Evolutionary conservation across 2,113 vertebrate genomes (phyloP), one percentile per base, ranked within the genome.

Genomic region (Engraulis encrasicolus): DNA sequence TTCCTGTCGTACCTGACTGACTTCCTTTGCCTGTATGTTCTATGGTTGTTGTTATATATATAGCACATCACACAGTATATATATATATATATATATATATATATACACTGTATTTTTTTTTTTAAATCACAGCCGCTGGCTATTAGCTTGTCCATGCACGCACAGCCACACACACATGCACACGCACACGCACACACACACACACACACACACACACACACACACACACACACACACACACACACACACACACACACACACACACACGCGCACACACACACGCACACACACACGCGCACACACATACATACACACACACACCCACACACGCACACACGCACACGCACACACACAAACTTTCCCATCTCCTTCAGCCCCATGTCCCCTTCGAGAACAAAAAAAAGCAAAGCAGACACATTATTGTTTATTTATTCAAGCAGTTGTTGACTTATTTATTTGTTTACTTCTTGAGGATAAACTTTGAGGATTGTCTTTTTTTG

Each of bases 401-500:
- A 81, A 50, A 50, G 34, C 80, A 14, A 12, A 23, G 34, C 31
- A 9, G 61, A 34, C 61, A 85, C 77, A 88, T 78, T 84, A 89
- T 90, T 90, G 79, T n/a, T n/a, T n/a, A n/a, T 86, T 88, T 78
- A 87, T 81, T 87, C 27, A 83, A 86, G 40, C 84, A 80, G 87
- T 85, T 78, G 82, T 81, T 87, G 83, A 78, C 85, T 88, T 86
- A 80, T 89, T 87, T 88, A 86, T 80, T 81, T 87, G 86, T 86
- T 86, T 88, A 86, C 86, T 85, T 86, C 71, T 85, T 81, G 87
- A 40, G 85, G 58, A 87, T 85, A 82, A 80, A 88, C 84, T 88
- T 83, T 66, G 11, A 18, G 74, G 84, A 83, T 34, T 81, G 78
- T 78, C 83, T 82, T 82, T 71, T 78, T 54, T 85, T n/a, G 49